Base-by-base conservation (phyloP, 2,113 vertebrate genomes). In the Entomyzon cyanotis region DNA sequence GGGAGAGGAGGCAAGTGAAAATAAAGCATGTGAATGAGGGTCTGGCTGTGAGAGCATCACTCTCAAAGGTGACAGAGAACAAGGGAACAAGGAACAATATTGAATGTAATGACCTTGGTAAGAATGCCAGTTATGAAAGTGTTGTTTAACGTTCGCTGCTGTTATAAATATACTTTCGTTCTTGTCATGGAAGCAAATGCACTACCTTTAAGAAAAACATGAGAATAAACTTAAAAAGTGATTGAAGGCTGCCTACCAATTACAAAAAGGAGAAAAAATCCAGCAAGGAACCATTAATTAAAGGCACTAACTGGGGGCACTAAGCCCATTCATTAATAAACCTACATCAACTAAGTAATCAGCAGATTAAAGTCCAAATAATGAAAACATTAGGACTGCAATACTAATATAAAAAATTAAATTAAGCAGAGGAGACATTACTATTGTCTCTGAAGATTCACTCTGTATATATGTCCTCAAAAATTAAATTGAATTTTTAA, bases 401-500 rank as follows among this genome's bases (percentile, higher is more conserved):
- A 58, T 93, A 56, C 55, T 94, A 81, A 92, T 93, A 93, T 83
- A 44, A 93, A 84, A n/a, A 56, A 68, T 60, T 87, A 87, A 84
- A 92, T 91, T 90, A 89, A 76, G 56, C 5, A 10, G 80, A 70
- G 83, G 47, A 86, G 69, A 52, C 84, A 14, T 63, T 79, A 44
- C 11, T 67, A 0, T 85, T 94, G 53, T 90, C 92, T 97, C 87
- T 92, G 64, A 95, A 94, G 82, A 96, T 28, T 89, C 53, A 35
- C 24, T 87, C 68, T 35, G 11, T 79, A 20, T 58, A 19, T 79
- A 87, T 47, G 84, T 88, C 76, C 84, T 96, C 62, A 94, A 80
- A 70, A 90, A 95, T 91, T 30, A 81, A 95, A 96, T 49, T 64
- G 39, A 91, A 67, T 55, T 94, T 90, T 96, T 85, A 84, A 97